phyloP scores from a whole-genome alignment of 2,888 invertebrate species.

The Anaspis maculata region DNA sequence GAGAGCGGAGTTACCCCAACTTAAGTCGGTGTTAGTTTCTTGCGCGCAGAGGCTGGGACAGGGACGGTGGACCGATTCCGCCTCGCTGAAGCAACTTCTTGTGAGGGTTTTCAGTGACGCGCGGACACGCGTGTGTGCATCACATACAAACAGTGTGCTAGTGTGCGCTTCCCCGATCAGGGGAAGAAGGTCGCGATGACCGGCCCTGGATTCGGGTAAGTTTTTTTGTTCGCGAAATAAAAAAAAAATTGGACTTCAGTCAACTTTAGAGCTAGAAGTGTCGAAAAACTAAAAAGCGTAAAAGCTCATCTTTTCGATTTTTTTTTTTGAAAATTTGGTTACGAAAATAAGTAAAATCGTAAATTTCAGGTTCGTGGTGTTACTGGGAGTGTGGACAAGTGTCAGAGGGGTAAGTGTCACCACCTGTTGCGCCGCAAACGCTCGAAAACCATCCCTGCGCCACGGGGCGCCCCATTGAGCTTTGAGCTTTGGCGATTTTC shows the following conservation, averaged over 20 bases:
- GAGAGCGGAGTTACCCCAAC: constrained; percentile 16
- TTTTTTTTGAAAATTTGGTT: no score
- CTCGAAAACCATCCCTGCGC: constrained; percentile 2
- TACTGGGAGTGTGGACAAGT: constrained; percentile 42
- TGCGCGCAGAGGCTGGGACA: constrained; percentile 29
- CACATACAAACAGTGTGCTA: constrained; percentile 28
- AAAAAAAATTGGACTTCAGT: no score
- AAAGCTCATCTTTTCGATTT: no score
- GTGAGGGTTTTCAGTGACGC: constrained; percentile 41
- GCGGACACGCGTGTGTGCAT: constrained; percentile 40
- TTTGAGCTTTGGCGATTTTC: no score
- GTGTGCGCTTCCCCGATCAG: constrained; percentile 32
- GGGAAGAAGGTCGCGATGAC: constrained; percentile 38
- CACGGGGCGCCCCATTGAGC: no score
- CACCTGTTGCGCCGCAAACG: constrained; percentile 4
- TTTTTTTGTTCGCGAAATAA: constrained; percentile 13
- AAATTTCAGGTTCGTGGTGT: constrained; percentile 47
- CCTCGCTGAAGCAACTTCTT: constrained; percentile 34
- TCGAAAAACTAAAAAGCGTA: no score
- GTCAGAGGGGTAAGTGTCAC: constrained; percentile 45
- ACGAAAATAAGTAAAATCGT: no score
- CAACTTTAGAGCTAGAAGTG: no score
- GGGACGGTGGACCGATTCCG: constrained; percentile 31
- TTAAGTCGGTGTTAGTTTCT: constrained; percentile 26
- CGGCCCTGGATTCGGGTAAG: constrained; percentile 39